These are phyloP conservation scores for Tamias sibiricus DNA, from an alignment of 2,113 vertebrate genomes.

Conservation along the genomic window DNA sequence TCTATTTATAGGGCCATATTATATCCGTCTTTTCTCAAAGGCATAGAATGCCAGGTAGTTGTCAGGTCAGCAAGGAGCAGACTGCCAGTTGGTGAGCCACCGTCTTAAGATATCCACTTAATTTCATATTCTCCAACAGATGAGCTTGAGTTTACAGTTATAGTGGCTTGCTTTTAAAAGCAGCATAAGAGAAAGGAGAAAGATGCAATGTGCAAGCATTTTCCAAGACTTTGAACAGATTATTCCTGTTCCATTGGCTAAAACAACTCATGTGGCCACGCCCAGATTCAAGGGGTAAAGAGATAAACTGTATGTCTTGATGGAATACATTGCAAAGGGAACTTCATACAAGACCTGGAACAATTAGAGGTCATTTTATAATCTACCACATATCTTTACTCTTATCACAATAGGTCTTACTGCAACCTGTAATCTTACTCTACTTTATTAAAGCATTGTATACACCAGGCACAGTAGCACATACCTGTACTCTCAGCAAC, in stretches of 20 bases:
- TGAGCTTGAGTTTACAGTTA: neutral
- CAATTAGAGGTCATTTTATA: neutral
- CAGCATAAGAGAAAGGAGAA: too few relatives aligned
- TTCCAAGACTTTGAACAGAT: neutral
- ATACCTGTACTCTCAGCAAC: too few relatives aligned
- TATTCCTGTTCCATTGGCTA: neutral
- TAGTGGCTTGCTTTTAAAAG: neutral
- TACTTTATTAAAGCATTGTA: neutral
- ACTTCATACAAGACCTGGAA: neutral
- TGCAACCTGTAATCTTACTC: neutral
- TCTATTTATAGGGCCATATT: neutral
- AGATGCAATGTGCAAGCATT: neutral
- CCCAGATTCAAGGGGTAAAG: neutral
- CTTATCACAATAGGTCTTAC: neutral
- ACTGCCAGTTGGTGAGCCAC: neutral
- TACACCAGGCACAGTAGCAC: too few relatives aligned
- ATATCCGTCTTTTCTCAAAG: too few relatives aligned
- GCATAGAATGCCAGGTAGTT: neutral
- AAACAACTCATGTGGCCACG: neutral
- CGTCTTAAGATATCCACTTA: neutral
- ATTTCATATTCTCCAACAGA: neutral
- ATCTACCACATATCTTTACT: fast-evolving
- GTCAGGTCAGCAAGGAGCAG: neutral
- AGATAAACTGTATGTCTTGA: neutral
- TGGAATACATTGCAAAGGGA: neutral